These are phyloP conservation scores for Sebastes alutus DNA, from an alignment of 2,797 vertebrate species.

Conservation along the genomic window DNA sequence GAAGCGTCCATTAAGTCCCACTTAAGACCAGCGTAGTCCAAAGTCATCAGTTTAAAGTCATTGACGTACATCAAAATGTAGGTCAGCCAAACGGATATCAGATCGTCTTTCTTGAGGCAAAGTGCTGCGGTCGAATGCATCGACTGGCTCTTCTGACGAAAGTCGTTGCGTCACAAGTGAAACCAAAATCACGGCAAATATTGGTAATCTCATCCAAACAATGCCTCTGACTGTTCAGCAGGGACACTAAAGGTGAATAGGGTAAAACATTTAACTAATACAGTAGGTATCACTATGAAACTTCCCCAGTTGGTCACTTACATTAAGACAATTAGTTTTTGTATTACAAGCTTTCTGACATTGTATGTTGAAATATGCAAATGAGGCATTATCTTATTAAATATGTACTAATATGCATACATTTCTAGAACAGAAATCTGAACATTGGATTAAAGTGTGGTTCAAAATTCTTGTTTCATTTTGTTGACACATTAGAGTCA, in stretches of 20 bases:
- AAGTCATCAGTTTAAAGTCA: conserved; percentile 33
- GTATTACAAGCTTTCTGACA: not conserved
- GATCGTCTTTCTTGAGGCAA: conserved; percentile 38
- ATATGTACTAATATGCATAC: not conserved
- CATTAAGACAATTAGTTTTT: not conserved
- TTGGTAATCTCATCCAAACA: not conserved
- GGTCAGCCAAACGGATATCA: conserved; percentile 37
- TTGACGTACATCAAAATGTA: conserved; percentile 37
- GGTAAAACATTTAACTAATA: not conserved
- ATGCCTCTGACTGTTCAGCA: not conserved
- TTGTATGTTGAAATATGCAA: not conserved
- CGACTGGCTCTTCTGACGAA: not conserved
- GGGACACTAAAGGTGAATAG: not conserved
- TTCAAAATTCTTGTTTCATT: not conserved
- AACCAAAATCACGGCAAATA: conserved; percentile 26
- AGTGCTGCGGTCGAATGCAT: conserved; percentile 1
- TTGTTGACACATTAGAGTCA: not conserved
- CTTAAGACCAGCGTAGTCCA: conserved; percentile 46
- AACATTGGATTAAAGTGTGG: not conserved
- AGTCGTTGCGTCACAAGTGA: conserved; percentile 6
- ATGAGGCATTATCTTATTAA: not conserved
- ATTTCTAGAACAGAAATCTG: not conserved
- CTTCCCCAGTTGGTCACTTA: not conserved
- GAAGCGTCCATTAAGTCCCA: conserved; percentile 44
- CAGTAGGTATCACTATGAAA: not conserved